Evolutionary conservation across 2,113 vertebrate species (phyloP).

Genomic region (Danionella cerebrum): DNA sequence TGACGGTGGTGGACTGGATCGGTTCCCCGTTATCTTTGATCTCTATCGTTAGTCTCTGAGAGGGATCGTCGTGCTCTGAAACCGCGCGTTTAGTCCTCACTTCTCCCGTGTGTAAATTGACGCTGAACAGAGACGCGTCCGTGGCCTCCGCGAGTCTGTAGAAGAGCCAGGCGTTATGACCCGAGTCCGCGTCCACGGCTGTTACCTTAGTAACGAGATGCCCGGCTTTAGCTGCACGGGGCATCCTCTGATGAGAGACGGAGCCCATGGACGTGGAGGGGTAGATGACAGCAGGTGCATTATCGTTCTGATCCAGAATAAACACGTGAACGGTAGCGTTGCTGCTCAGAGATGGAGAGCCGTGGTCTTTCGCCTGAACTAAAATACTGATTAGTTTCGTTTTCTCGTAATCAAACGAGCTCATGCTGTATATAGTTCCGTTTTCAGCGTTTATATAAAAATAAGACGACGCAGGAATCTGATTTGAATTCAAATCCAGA

Average conservation of each 20-base stretch:
- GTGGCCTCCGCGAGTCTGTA: constrained; percentile 56
- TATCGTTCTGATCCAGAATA: constrained; percentile 30
- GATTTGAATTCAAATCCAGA: constrained; percentile 6
- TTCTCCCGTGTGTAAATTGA: constrained; percentile 60
- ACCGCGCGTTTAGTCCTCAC: constrained; percentile 56
- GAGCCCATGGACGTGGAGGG: constrained; percentile 20
- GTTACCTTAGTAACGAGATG: constrained; percentile 62
- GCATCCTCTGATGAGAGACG: constrained; percentile 48
- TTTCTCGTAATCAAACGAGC: constrained; percentile 37
- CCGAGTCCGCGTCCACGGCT: constrained; percentile 63
- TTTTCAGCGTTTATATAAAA: constrained; percentile 71
- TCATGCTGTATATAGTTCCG: constrained; percentile 44
- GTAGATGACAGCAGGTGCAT: constrained; percentile 29
- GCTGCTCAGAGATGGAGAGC: constrained; percentile 29
- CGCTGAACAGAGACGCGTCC: constrained; percentile 53
- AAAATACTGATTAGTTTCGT: constrained; percentile 14
- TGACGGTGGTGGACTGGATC: constrained; percentile 56
- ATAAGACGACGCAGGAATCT: constrained; percentile 57
- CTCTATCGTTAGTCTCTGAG: constrained; percentile 54
- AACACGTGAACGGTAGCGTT: constrained; percentile 29
- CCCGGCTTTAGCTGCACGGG: constrained; percentile 52
- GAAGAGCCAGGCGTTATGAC: constrained; percentile 63
- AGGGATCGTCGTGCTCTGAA: constrained; percentile 47
- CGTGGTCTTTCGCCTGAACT: constrained; percentile 34
- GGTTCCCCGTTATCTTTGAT: constrained; percentile 64